Conservation (phyloP, 2,113 vertebrate species). For the Galbula dea region DNA sequence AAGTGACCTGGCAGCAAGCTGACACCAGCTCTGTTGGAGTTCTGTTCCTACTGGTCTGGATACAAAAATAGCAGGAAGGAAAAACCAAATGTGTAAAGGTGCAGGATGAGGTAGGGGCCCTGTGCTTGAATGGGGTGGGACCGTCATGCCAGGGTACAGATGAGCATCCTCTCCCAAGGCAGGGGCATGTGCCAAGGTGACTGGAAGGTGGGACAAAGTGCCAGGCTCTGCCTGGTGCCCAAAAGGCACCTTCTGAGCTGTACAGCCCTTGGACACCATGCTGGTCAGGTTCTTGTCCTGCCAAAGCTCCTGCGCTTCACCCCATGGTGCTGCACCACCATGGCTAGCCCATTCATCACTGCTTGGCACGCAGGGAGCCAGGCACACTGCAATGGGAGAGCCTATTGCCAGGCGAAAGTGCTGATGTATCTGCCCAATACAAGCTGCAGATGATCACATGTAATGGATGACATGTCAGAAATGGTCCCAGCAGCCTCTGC, state of each 20-base stretch:
- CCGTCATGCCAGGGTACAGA: background rate
- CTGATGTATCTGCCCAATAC: background rate
- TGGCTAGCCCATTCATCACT: background rate
- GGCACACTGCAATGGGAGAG: background rate
- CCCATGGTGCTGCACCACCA: background rate
- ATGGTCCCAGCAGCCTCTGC: background rate
- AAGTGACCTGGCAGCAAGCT: background rate
- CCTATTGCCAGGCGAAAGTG: background rate
- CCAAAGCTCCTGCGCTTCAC: background rate
- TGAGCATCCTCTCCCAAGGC: rapidly evolving
- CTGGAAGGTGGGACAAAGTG: rapidly evolving
- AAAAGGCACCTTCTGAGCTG: rapidly evolving
- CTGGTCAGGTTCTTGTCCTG: background rate
- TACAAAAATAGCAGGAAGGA: background rate
- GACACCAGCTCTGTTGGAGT: background rate
- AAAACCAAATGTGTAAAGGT: rapidly evolving
- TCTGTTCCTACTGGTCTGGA: rapidly evolving
- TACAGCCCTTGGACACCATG: rapidly evolving
- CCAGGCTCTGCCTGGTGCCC: background rate
- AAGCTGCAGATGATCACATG: background rate
- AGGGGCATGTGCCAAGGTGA: rapidly evolving
- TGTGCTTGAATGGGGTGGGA: rapidly evolving
- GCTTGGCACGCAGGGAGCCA: background rate
- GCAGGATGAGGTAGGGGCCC: background rate
- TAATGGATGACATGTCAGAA: background rate